Percentiles rank a stretch among this genome's conserved stretches.
phyloP scores from a whole-genome alignment of 2,888 invertebrate species.

The Megaustenia siamemsis region DNA sequence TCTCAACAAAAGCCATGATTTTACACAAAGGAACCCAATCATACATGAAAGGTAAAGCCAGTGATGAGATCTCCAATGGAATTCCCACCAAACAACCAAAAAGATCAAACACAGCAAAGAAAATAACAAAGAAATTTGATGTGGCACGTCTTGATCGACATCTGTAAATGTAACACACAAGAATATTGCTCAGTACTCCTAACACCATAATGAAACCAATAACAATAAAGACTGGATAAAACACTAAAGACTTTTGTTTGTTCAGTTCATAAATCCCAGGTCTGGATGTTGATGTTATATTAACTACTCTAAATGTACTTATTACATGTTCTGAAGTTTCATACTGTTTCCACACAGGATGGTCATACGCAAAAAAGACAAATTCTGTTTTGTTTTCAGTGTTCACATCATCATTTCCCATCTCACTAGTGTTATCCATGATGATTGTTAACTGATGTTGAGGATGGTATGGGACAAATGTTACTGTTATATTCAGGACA shows the following conservation, averaged over 20 bases:
- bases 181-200: constrained; percentile 65
- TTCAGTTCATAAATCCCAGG: constrained; percentile 58
- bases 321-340: not conserved
- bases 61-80: constrained; percentile 66
- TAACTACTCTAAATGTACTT: not conserved
- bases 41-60: constrained; percentile 67
- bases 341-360: constrained; percentile 21
- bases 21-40: constrained; percentile 66
- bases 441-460: not conserved
- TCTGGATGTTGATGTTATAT: constrained; percentile 22
- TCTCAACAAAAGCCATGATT: constrained; percentile 66
- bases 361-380: constrained; percentile 6
- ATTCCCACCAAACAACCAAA: constrained; percentile 66
- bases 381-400: not conserved
- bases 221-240: constrained; percentile 65
- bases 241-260: constrained; percentile 59
- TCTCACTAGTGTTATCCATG: constrained; percentile 1
- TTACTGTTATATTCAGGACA: no score
- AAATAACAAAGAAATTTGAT: constrained; percentile 70
- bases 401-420: not conserved
- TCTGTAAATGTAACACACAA: constrained; percentile 70
- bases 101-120: constrained; percentile 68
- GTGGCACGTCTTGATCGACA: constrained; percentile 66
- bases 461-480: no score
- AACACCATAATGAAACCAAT: constrained; percentile 62